A percentile compares a stretch with the other conserved stretches of the same genome.
phyloP scores from a whole-genome alignment of 2,113 vertebrate genomes.

The Oreotragus oreotragus region DNA sequence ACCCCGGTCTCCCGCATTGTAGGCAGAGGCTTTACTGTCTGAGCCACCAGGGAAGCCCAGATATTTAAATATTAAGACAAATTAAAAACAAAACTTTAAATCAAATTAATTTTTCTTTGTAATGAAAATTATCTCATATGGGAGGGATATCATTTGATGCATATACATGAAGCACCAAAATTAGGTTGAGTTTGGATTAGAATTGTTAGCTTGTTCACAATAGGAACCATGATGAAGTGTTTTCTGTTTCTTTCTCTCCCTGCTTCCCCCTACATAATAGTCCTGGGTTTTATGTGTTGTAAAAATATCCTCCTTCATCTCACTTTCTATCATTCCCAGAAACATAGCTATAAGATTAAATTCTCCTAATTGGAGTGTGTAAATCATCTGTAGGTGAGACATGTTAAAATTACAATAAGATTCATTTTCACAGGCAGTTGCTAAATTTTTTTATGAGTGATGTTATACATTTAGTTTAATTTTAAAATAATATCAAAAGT shows the following conservation, averaged over 20 bases:
- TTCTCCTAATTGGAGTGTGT: background rate
- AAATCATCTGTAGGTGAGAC: background rate
- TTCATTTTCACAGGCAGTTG: background rate
- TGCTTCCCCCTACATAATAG: background rate
- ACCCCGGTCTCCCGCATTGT: too few species aligned
- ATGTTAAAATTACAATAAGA: background rate
- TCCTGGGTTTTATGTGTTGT: background rate
- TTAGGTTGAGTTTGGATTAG: background rate
- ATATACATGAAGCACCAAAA: background rate
- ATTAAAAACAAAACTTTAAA: background rate
- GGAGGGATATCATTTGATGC: background rate
- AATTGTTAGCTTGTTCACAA: background rate
- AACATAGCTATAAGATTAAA: background rate
- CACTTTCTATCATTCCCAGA: background rate
- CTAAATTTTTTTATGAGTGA: background rate
- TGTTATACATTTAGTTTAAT: background rate
- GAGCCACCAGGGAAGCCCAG: too few species aligned
- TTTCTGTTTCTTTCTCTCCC: background rate
- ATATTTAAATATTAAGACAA: background rate
- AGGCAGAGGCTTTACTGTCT: too few species aligned
- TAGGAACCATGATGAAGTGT: background rate
- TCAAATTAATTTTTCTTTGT: background rate
- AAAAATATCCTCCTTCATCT: slow-evolving; percentile 1
- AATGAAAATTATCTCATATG: background rate
- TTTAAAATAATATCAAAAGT: background rate